Evolutionary conservation across 2,113 vertebrate genomes (phyloP).

Genomic region (Todiramphus chloris): DNA sequence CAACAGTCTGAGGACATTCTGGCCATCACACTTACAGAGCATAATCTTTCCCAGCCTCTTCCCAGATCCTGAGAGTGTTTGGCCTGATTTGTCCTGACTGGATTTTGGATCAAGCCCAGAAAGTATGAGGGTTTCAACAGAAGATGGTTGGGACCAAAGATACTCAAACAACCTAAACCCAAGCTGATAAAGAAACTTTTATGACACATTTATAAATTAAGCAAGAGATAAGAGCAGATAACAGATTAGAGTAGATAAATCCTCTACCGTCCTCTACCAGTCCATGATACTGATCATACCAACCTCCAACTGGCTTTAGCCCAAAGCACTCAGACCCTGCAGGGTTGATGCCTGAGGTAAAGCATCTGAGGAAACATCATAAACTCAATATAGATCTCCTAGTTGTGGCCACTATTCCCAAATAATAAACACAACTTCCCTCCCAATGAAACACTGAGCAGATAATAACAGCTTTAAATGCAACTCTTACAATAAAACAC

Average conservation of each 20-base stretch:
- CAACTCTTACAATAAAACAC: neutral
- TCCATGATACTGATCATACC: neutral
- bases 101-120: neutral
- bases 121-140: neutral
- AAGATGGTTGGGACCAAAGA: neutral
- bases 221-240: constrained; percentile 19
- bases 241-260: constrained; percentile 2
- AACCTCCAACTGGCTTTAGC: neutral
- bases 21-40: neutral
- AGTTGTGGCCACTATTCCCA: neutral
- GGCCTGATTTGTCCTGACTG: neutral
- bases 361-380: neutral
- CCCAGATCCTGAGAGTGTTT: neutral
- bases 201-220: constrained; percentile 11
- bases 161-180: neutral
- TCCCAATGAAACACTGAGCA: neutral
- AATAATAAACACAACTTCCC: neutral
- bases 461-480: neutral
- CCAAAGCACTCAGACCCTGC: neutral
- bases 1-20: neutral
- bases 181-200: neutral
- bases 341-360: neutral
- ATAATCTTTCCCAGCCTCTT: neutral
- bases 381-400: neutral
- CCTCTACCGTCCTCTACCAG: neutral